Percentiles rank a stretch among this genome's conserved stretches.
Evolutionary conservation across 2,113 vertebrate species (phyloP).

Genomic region (Thunnus maccoyii): DNA sequence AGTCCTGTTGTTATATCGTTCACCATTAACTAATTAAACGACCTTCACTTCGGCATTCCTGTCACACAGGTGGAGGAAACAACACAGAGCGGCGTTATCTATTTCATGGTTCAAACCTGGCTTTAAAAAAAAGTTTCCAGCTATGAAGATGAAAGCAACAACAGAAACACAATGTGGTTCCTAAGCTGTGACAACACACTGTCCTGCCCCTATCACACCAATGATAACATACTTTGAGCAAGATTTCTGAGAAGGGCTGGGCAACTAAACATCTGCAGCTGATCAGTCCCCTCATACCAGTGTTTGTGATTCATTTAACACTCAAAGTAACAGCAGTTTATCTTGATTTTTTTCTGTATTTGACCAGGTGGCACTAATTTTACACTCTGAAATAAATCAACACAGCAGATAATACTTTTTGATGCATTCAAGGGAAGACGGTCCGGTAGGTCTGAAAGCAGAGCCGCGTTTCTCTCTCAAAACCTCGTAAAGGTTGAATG

Average conservation of each 20-base stretch:
- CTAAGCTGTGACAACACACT: conserved; percentile 18
- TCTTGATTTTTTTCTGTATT: not conserved
- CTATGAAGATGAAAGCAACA: not conserved
- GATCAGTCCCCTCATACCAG: conserved; percentile 30
- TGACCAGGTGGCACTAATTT: not conserved
- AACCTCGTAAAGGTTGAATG: not conserved
- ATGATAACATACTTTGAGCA: conserved; percentile 8
- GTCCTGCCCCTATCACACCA: not conserved
- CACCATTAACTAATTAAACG: conserved; percentile 41
- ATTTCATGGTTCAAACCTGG: not conserved
- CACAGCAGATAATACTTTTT: not conserved
- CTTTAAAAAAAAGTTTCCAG: not conserved
- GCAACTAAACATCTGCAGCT: conserved; percentile 57
- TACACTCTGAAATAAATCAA: not conserved
- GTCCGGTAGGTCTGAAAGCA: not conserved
- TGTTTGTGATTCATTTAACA: not conserved
- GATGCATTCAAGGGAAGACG: conserved; percentile 5
- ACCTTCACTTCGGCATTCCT: not conserved
- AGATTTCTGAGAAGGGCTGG: conserved; percentile 55
- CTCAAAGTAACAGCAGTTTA: not conserved
- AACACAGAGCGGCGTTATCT: not conserved
- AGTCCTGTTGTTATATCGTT: conserved; percentile 40
- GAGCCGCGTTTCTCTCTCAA: not conserved
- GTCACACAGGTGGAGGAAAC: not conserved
- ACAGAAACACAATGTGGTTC: not conserved